phyloP scores from a whole-genome alignment of 2,888 invertebrate species.

The Tipula unca region DNA sequence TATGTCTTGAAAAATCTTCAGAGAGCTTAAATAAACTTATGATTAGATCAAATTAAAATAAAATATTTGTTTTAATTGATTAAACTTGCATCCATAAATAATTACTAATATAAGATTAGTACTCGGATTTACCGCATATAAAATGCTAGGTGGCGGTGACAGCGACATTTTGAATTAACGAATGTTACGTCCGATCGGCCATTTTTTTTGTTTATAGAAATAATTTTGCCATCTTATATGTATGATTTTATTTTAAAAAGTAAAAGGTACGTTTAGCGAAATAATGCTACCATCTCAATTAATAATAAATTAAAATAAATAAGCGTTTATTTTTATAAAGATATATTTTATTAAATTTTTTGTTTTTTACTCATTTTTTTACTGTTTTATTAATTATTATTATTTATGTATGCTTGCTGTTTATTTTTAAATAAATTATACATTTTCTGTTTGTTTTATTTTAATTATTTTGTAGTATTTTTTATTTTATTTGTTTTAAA shows the following conservation, averaged over 20 bases:
- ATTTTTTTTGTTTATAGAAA: no score
- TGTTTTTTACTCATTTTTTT: not conserved
- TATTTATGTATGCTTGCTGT: not conserved
- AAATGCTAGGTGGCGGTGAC: no score
- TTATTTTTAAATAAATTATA: not conserved
- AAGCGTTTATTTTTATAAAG: not conserved
- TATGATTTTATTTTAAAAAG: no score
- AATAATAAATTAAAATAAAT: not conserved
- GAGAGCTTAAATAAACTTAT: conserved; percentile 28
- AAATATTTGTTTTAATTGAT: not conserved
- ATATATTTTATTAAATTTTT: not conserved
- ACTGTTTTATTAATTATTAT: not conserved
- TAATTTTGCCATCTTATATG: no score
- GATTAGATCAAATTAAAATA: not conserved
- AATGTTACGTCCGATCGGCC: no score
- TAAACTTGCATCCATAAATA: no score
- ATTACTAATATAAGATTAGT: no score
- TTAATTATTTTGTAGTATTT: not conserved
- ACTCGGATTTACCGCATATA: no score
- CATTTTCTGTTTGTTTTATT: not conserved
- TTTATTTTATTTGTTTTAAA: not conserved
- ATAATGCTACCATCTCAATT: no score
- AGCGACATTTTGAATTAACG: no score
- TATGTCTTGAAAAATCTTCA: conserved; percentile 48
- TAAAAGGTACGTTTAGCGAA: no score